These are phyloP conservation scores for Halcyon badia DNA, from an alignment of 2,797 vertebrate genomes.

Conservation along the genomic window DNA sequence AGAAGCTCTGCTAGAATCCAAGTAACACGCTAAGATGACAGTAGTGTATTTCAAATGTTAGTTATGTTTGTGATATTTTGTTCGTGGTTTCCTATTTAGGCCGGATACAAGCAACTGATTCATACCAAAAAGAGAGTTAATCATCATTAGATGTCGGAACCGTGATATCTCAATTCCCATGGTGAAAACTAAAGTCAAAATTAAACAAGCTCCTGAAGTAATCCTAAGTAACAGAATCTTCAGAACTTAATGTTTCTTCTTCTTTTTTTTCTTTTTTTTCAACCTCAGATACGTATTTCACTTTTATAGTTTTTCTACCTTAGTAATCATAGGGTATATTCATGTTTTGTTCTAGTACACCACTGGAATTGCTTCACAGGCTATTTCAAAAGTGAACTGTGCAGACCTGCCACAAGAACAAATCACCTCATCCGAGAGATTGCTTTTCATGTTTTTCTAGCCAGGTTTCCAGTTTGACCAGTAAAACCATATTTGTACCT, in stretches of 20 bases:
- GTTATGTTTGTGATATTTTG: background rate
- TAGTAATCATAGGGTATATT: background rate
- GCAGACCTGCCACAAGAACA: background rate
- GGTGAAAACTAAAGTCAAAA: background rate
- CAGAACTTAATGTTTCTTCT: background rate
- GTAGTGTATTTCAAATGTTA: background rate
- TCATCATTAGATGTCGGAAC: background rate
- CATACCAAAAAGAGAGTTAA: background rate
- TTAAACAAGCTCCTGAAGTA: background rate
- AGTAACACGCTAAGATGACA: background rate
- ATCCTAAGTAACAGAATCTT: background rate
- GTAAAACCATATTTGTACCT: background rate
- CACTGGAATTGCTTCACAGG: background rate
- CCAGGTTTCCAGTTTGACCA: background rate
- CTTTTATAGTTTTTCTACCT: background rate
- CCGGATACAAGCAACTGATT: background rate
- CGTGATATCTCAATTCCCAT: background rate
- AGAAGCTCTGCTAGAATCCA: background rate
- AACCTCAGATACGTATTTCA: background rate
- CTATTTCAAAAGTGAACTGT: background rate
- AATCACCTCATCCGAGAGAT: background rate
- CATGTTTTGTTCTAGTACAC: background rate
- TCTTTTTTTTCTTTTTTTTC: background rate
- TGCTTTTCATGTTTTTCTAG: background rate
- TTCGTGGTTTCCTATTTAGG: background rate